Evolutionary conservation across 2,797 vertebrate genomes (phyloP), one percentile per base, ranked within the genome.

Genomic region (Cynopterus sphinx): DNA sequence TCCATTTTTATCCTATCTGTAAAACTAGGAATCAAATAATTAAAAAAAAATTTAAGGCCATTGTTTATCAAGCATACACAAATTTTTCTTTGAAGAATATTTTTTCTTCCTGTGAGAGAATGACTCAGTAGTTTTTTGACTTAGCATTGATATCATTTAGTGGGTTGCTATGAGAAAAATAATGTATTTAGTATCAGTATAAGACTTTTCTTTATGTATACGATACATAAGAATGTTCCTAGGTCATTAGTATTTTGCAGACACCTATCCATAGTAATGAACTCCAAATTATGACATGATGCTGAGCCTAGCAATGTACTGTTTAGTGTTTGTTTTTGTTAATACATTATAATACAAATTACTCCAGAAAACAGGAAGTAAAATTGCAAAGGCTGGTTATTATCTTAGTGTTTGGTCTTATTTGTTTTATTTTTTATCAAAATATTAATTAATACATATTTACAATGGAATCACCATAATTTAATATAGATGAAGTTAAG

Each of bases 241-340:
- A 71, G 19, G 24, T 91, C 33, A 83, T 51, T 82, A 68, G 24
- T 65, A 77, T 87, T 93, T 95, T 90, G n/a, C 6, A 90, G 24
- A 68, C 26, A 55, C n/a, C 39, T 53, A 39, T 57, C 78, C n/a
- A 6, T 36, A 51, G 19, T 19, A 91, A 84, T 68, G 71, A 73
- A 49, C 28, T 95, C 36, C 22, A 51, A 55, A 61, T 43, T 79
- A 78, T 74, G 65, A 24, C 21, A 61, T 39, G 78, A 88, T 74
- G 73, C 68, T 26, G 63, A 73, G 33, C 33, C 33, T 46, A 53
- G 46, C 43, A 67, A 61, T 26, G 79, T 73, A 74, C 5, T 31
- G 13, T 41, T 33, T 19, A 53, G 41, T 5, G 17, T 46, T 93
- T 77, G 61, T 53, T 77, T 90, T 57, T 68, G 53, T 39, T 51